Evolutionary conservation across 2,888 invertebrate genomes (phyloP), one percentile per base, ranked within the genome.

Genomic region (Nomada fabriciana): DNA sequence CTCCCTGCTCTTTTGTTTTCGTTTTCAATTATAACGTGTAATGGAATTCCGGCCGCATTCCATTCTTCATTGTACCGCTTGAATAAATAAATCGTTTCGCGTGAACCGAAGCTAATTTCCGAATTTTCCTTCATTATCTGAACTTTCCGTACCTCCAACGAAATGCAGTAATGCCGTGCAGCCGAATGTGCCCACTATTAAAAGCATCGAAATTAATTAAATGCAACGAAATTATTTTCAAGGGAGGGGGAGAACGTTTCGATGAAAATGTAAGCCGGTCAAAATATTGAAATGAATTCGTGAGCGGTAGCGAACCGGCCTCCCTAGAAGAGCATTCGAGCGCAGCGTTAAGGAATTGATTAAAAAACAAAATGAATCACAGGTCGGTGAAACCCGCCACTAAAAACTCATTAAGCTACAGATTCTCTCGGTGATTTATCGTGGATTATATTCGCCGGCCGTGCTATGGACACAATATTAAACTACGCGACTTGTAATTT

Each of bases 341-440:
- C 83, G 76, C 81, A 86, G 90, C 90, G 90, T 92, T 92, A 92
- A 92, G 91, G 90, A 92, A 92, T 93, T 91, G 91, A 93, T 92
- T 92, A 91, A 91, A 92, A 91, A 90, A 90, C 85, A 88, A 91
- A 90, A 90, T 86, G 87, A 89, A 89, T 85, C 87, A 83, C 82
- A 36, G 85, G 74, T 80, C 68, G 85, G 76, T 88, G 88, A 88
- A 89, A 86, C 86, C 86, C 87, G 87, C 87, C 89, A 90, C 89
- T 91, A 91, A 90, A 91, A 92, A 91, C 90, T 92, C 91, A 92
- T 91, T 91, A 90, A 91, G 90, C 89, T 88, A 88, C 88, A 90
- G 89, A 92, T 92, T 91, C 90, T 78, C 73, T 63, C 63, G 88
- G 85, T 93, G 91, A 93, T 93, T 93, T 93, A 93, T 93, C 91